Evolutionary conservation across 1,140 invertebrate species (phyloP), one percentile per base, ranked within the genome.

Genomic region (Leptinotarsa texana): DNA sequence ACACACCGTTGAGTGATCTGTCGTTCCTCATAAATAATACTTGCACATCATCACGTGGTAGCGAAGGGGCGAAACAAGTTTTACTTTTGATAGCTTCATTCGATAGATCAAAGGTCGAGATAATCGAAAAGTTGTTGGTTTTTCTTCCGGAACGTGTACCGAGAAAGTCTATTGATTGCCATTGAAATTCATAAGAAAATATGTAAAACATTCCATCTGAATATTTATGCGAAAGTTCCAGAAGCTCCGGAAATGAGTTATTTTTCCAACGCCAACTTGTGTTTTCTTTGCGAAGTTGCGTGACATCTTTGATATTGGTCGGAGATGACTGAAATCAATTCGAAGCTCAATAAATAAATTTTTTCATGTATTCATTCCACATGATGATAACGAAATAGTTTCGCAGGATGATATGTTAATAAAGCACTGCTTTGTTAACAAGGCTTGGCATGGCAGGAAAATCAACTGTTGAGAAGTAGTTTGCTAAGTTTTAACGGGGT

Each of bases 91-190:
- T 73, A 48, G 71, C 70, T 63, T 73, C 75, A 73, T 63, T 62
- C 63, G 69, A 73, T 76, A 73, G 75, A 76, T 76, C 75, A 73
- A 73, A 76, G 75, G 66, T 47, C 24, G 67, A 62, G 65, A 71
- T 76, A 76, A 76, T 76, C 75, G 75, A 76, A 73, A 69, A 76
- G 66, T 76, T 76, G 75, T 73, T 76, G 72, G 71, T 76, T 69
- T 76, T 71, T 49, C 24, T 51, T 49, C 24, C n/a, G n/a, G 15
- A 13, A 57, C 63, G 48, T 69, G n/a, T 21, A 42, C 66, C 51
- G 72, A 73, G 72, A 51, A 61, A 57, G 68, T 27, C 22, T 69
- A 57, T 74, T 69, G 65, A 73, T 72, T 72, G 69, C 24, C 17
- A 67, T 51, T 68, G 75, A 47, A 51, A 51, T 48, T 74, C 33